Percentiles rank a stretch among this genome's conserved stretches.
Conservation (phyloP, 2,888 invertebrate genomes). For the Chouioia cunea region DNA sequence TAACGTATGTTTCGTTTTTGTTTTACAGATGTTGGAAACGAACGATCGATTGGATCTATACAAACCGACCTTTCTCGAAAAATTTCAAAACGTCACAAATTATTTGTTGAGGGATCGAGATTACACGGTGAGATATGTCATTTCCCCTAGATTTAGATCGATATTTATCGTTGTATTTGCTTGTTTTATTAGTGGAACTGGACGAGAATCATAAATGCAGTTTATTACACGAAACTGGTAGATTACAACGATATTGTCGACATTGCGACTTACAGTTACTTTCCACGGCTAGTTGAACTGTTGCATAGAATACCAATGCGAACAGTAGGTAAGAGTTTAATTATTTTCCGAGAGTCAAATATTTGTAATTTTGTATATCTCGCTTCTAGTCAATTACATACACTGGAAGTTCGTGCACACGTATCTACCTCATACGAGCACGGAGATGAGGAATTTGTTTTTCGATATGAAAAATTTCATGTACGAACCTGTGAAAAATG, state of each 20-base stretch:
- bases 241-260: constrained; percentile 9
- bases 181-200: constrained; percentile 25
- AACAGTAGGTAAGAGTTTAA: constrained; percentile 9
- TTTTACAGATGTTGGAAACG: constrained; percentile 29
- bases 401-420: constrained; percentile 38
- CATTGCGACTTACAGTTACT: constrained; percentile 23
- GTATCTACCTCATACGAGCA: constrained; percentile 29
- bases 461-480: constrained; percentile 29
- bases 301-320: constrained; percentile 10
- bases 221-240: constrained; percentile 9
- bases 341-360: neutral
- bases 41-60: constrained; percentile 27
- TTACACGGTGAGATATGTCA: constrained; percentile 4
- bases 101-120: constrained; percentile 7
- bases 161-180: neutral
- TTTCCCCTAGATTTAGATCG: neutral
- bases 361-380: neutral
- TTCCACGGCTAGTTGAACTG: constrained; percentile 21
- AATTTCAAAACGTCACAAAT: constrained; percentile 36
- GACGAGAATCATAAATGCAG: constrained; percentile 30
- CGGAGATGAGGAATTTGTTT: constrained; percentile 22
- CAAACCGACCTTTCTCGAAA: constrained; percentile 12
- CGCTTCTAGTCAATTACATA: constrained; percentile 31
- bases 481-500: constrained; percentile 24
- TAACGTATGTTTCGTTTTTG: neutral